Evolutionary conservation across 2,113 vertebrate species (phyloP).

Genomic region (Forbesichthys papilliferus): DNA sequence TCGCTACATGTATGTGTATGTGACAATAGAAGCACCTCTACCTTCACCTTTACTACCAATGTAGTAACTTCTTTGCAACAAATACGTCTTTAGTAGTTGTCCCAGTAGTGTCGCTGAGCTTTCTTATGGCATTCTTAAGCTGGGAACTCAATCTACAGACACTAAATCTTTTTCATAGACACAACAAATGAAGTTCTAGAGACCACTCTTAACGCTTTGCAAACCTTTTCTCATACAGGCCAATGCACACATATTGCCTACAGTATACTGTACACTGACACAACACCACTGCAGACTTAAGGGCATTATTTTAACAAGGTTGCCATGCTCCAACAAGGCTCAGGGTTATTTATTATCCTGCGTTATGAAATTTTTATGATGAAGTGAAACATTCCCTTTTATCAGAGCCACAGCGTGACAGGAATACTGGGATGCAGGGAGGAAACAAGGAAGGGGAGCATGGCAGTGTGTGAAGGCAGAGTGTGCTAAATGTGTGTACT

Average conservation of each 20-base stretch:
- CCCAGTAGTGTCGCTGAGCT: neutral
- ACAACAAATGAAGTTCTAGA: neutral
- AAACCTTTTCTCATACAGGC: neutral
- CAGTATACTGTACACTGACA: neutral
- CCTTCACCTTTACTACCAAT: no score
- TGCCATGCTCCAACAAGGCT: neutral
- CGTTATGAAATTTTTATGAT: constrained; percentile 6
- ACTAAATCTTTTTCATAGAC: neutral
- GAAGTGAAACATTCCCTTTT: constrained; percentile 6
- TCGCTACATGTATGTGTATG: no score
- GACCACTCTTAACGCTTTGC: neutral
- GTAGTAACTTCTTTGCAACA: neutral
- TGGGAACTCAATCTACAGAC: neutral
- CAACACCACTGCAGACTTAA: neutral
- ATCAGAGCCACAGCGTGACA: constrained; percentile 4
- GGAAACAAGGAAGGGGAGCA: neutral
- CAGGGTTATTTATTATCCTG: constrained; percentile 6
- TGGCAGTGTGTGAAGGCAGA: neutral
- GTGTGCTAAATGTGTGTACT: neutral
- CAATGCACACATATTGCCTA: neutral
- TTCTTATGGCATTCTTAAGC: neutral
- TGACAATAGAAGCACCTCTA: no score
- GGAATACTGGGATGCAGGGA: constrained; percentile 5
- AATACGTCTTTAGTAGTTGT: neutral
- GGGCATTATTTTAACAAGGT: neutral